Evolutionary conservation across 2,888 invertebrate genomes (phyloP), one percentile per base, ranked within the genome.

Genomic region (Bellardia bayeri): DNA sequence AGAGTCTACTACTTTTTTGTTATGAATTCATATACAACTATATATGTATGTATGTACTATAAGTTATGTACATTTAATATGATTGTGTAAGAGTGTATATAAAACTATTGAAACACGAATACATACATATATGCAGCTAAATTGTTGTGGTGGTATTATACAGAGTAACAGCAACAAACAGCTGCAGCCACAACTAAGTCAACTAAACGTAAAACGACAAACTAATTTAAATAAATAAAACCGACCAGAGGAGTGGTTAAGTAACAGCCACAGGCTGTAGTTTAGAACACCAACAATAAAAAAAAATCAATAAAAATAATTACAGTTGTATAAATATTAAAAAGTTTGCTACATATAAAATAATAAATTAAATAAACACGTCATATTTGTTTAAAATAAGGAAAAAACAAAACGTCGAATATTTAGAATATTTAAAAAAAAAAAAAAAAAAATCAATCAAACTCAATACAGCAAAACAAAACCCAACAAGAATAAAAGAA

Each of bases 231-330:
- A 79, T 79, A 69, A 79, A 64, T 23, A 66, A 63, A 78, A 72
- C 13, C 51, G 51, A n/a, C 63, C 63, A 85, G 40, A 42, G 45
- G 37, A 64, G 54, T 71, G 49, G 45, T 69, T 45, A 33, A 42
- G 33, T 3, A 23, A 63, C 16, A 45, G 71, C 74, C 45, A 37
- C 33, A 42, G 9, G 33, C 3, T 33, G 54, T 63, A 63, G 63
- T 81, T 80, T 23, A 40, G 42, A 37, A 74, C 40, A 68, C 40
- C n/a, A 79, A 14, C 11, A 54, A 69, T 8, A 56, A 56, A 64
- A 23, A 51, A 64, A 75, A 87, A 78, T 81, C 75, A 76, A 87
- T 83, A 83, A 71, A 79, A 76, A 61, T 64, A 81, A 85, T 78
- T 81, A 78, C 58, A 72, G 33, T 68, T 82, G 51, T 49, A 68